Base-by-base conservation (phyloP, 2,797 vertebrate genomes). In the Serranus cabrilla region DNA sequence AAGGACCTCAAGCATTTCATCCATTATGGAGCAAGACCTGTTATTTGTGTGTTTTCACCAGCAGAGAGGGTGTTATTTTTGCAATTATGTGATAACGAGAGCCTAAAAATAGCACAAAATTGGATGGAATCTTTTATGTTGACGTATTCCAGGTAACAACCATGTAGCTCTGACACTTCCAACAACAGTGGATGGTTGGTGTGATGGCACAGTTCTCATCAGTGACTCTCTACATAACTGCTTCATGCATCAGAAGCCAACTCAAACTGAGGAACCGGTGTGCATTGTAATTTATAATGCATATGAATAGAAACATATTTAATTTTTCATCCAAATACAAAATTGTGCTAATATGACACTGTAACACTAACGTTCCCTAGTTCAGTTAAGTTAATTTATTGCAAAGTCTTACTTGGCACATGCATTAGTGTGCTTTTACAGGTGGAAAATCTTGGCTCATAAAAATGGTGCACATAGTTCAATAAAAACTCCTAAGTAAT, bases 401-500 rank as follows among this genome's bases (percentile, higher is more conserved):
- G 47, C 45, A 34, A 3, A n/a, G n/a, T 54, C 39, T 47, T 52
- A 11, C 39, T 59, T 63, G 31, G 58, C 17, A 13, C 47, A 43
- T 7, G 37, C 34, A 0, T 50, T 40, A 67, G 10, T 21, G 23
- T 47, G 25, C 18, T 74, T 74, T 71, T 20, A 62, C 37, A 27
- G 45, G 37, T 70, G 50, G 37, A 70, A 58, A 64, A 31, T 9
- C 37, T 58, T 13, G 0, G 21, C 31, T 52, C 18, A 14, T 56
- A 57, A 51, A 57, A 20, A 70, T 20, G 7, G 6, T 12, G 25
- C 51, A 42, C 21, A 11, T 7, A 11, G 5, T 27, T n/a, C 7
- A 70, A 50, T 27, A 62, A 62, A 59, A 56, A 47, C 31, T 11
- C 66, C n/a, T 12, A 42, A 69, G 51, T 51, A 50, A 57, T n/a